Evolutionary conservation across 2,797 vertebrate species (phyloP).

Genomic region (Somateria mollissima): DNA sequence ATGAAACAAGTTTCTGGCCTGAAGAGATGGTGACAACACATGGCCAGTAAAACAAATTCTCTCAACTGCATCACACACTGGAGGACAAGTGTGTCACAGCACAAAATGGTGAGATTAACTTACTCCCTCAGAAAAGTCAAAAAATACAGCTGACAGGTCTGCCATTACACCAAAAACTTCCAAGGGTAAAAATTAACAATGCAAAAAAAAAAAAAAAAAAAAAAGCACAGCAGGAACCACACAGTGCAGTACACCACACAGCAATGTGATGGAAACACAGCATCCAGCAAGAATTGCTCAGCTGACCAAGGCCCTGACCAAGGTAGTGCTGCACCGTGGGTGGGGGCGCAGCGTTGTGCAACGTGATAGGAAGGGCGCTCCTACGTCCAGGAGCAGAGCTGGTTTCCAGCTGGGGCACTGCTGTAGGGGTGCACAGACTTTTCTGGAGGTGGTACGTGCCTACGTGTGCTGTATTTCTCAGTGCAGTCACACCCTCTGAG

Average conservation of each 20-base stretch:
- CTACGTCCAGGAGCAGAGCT: background rate
- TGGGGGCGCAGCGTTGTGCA: background rate
- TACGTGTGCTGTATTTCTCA: background rate
- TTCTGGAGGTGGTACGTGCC: background rate
- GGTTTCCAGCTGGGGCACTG: background rate
- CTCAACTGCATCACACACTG: background rate
- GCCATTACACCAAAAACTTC: background rate
- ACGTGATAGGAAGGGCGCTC: background rate
- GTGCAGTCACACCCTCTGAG: background rate
- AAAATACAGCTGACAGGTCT: background rate
- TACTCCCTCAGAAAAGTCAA: background rate
- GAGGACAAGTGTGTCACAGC: background rate
- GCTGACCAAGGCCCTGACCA: background rate
- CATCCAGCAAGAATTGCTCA: background rate
- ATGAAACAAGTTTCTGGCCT: background rate
- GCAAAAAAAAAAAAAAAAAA: background rate
- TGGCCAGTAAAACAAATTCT: background rate
- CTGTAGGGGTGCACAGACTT: background rate
- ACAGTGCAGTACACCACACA: accelerated
- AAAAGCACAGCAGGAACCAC: background rate
- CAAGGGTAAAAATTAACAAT: background rate
- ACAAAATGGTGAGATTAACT: background rate
- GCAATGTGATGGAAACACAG: background rate
- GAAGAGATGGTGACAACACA: background rate
- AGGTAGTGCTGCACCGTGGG: background rate